Conservation (phyloP, 1,140 invertebrate species). For the Sminthurides bifidus region DNA sequence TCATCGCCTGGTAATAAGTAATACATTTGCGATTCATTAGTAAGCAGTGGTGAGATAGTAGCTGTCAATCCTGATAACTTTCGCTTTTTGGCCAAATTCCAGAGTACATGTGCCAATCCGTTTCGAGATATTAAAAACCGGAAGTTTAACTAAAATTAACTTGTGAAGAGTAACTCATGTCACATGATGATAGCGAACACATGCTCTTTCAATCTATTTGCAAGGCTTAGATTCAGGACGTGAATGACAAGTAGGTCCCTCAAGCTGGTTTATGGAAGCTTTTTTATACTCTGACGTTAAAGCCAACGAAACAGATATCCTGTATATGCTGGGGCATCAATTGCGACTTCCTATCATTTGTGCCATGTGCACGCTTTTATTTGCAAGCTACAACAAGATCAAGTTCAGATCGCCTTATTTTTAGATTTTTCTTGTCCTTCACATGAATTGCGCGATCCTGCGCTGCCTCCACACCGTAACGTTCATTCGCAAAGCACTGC, state of each 20-base stretch:
- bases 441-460: too few species aligned
- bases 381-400: background rate
- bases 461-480: too few species aligned
- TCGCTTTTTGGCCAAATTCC: background rate
- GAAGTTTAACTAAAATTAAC: background rate
- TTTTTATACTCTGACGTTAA: background rate
- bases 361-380: background rate
- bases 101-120: background rate
- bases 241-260: background rate
- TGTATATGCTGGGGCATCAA: too few species aligned
- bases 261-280: background rate
- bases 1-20: conserved; percentile 5
- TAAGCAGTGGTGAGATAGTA: background rate
- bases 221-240: background rate
- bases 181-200: too few species aligned
- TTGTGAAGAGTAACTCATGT: too few species aligned
- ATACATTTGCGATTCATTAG: background rate
- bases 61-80: background rate
- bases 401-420: conserved; percentile 8
- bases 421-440: conserved; percentile 3
- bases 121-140: background rate
- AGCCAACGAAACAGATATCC: background rate
- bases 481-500: too few species aligned
- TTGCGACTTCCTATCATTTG: background rate
- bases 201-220: too few species aligned